Conservation (phyloP, 2,888 invertebrate genomes). For the Drosophila phalerata region DNA sequence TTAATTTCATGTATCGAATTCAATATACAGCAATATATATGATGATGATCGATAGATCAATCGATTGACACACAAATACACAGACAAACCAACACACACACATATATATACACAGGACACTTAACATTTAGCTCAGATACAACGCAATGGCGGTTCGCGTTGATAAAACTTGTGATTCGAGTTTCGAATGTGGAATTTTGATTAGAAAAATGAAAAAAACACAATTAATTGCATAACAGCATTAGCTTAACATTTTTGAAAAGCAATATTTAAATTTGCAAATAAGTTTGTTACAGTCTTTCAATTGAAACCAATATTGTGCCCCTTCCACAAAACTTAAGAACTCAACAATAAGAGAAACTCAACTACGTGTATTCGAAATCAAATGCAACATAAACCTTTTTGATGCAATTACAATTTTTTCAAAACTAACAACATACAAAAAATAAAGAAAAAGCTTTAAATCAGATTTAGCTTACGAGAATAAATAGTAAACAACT, state of each 20-base stretch:
- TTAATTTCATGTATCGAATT: conserved; percentile 26
- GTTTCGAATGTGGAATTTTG: conserved; percentile 18
- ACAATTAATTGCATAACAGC: conserved; percentile 14
- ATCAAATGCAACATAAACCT: conserved; percentile 58
- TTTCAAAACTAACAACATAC: conserved; percentile 20
- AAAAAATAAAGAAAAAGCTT: conserved; percentile 41
- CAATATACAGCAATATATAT: conserved; percentile 13
- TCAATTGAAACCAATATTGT: conserved; percentile 41
- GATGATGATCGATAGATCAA: conserved; percentile 4
- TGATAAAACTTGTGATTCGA: conserved; percentile 54
- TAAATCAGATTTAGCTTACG: conserved; percentile 16
- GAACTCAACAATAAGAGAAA: conserved; percentile 31
- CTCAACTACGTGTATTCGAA: conserved; percentile 66
- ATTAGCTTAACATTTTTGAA: conserved; percentile 33
- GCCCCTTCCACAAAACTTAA: conserved; percentile 55
- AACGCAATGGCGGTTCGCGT: conserved; percentile 48
- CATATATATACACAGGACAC: conserved; percentile 8
- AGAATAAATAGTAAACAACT: conserved; percentile 6
- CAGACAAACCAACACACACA: neutral
- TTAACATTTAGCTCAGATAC: conserved; percentile 45
- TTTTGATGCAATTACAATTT: conserved; percentile 39
- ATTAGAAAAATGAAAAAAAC: neutral
- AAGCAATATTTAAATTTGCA: conserved; percentile 59
- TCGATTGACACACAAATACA: conserved; percentile 15
- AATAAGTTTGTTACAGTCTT: conserved; percentile 41